Base-by-base conservation (phyloP, 2,113 vertebrate species). In the Mormoops blainvillei region DNA sequence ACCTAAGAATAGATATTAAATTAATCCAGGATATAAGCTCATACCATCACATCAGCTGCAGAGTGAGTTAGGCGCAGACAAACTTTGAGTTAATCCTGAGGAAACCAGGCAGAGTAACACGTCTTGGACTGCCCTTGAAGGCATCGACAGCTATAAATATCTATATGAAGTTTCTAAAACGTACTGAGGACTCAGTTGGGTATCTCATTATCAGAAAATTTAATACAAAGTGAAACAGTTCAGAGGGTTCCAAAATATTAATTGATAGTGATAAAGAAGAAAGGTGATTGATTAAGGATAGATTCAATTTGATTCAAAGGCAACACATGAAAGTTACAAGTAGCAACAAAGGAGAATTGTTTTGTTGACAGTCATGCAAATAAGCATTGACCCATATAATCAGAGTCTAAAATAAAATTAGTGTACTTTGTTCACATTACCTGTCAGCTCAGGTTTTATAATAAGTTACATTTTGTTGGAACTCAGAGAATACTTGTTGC, bases 241-340 rank as follows among this genome's bases (percentile, higher is more conserved):
- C 74, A 97, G 38, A 95, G 89, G 80, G 81, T 20, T 94, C 52
- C 90, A 94, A 96, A 87, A 45, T 87, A 96, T 71, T 97, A 97
- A 97, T 89, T 97, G 95, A 92, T 96, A 94, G 94, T 87, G 74
- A 91, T 87, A 94, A 96, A 89, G 77, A 97, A 95, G 89, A 89
- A 95, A 81, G 45, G 52, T 95, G 90, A 89, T 93, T 96, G 92
- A 94, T 70, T 87, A 92, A 92, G 50, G 48, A 71, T 95, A 94
- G 81, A 94, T 74, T 92, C 89, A 71, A 54, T 94, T 97, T 92
- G 92, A 95, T 87, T 97, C 91, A 87, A 95, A 76, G 58, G 54
- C 48, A 73, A 76, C 38, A 94, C 76, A 95, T 94, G 84, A 95
- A 97, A 97, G 92, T 82, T 91, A 8, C 71, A 93, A 80, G 43